Conservation (phyloP, 2,113 vertebrate genomes). For the Gopherus evgoodei region DNA sequence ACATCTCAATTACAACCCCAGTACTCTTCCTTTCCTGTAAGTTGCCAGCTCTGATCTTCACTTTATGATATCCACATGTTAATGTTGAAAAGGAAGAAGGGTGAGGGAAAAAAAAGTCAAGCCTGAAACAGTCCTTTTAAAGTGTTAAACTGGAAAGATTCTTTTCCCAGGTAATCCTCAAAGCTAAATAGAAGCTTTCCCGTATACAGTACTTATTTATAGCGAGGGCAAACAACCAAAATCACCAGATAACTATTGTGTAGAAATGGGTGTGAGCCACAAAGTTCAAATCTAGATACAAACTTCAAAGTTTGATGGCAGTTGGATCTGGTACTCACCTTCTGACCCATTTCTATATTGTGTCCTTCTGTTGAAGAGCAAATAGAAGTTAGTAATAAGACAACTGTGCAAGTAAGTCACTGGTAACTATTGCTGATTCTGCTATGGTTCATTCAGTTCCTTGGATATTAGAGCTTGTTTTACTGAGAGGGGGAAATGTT, state of each 20-base stretch:
- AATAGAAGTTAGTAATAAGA: constrained; percentile 57
- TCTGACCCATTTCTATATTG: constrained; percentile 64
- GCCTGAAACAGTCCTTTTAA: neutral
- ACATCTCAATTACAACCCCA: constrained; percentile 69
- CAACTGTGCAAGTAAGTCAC: constrained; percentile 40
- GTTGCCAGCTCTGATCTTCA: constrained; percentile 16
- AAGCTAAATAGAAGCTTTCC: constrained; percentile 33
- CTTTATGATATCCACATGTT: constrained; percentile 70
- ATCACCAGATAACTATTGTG: constrained; percentile 8
- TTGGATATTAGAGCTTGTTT: constrained; percentile 56
- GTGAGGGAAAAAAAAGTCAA: neutral
- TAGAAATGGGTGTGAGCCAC: constrained; percentile 52
- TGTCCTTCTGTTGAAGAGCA: constrained; percentile 60
- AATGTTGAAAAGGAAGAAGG: constrained; percentile 59
- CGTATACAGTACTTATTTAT: constrained; percentile 25
- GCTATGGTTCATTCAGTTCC: constrained; percentile 52
- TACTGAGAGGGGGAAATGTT: constrained; percentile 48
- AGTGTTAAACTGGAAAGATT: neutral
- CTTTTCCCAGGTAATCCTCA: constrained; percentile 44
- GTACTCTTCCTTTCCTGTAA: constrained; percentile 51
- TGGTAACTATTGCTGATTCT: neutral
- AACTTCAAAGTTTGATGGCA: constrained; percentile 45
- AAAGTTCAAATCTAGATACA: constrained; percentile 72
- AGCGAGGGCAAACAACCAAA: constrained; percentile 19
- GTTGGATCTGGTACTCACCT: constrained; percentile 63